Base-by-base conservation (phyloP, 2,797 vertebrate genomes). In the Scomberomorus guttatus region DNA sequence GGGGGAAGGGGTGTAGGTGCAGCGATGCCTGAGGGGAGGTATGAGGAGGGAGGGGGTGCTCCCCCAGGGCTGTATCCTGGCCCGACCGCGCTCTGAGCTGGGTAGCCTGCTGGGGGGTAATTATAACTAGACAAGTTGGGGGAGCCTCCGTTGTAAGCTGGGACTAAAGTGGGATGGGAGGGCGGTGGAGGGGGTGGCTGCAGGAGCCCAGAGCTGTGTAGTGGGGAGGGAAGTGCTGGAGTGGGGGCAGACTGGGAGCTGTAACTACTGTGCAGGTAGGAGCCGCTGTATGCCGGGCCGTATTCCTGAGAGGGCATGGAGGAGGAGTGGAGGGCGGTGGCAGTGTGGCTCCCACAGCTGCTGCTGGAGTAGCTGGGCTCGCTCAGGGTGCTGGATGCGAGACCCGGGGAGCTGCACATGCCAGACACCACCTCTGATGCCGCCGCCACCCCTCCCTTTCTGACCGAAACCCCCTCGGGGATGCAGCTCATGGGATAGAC, bases 51-150 rank as follows among this genome's bases (percentile, higher is more conserved):
- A 4, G 97, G 97, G 1, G 97, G 97, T 0, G 97, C 97, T 1
- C 97, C 97, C n/a, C 97, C 96, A n/a, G 98, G 97, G 89, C 97
- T 99, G 88, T 99, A 99, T 27, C 97, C 96, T 4, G 97, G 96
- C 13, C 97, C 97, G 34, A 98, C 97, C 29, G 96, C 92, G 1
- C 96, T 96, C 93, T 98, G 98, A 78, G 97, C 96, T 73, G 98
- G 96, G 76, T 99, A 99, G 85, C 96, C 96, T 65, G 97, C 95
- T 0, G 97, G 94, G 69, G 98, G 96, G 88, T 99, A 99, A 90
- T 97, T 98, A 91, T 99, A 99, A 91, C 95, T 94, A 64, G 98
- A 96, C 90, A 99, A 93, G 93, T 97, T 98, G n/a, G 97, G 96
- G 13, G 98, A 96, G 89, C 97, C 97, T 58, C 92, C 90, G 4